These are phyloP conservation scores for Tenebrosternarchus preto DNA, from an alignment of 2,113 vertebrate species.

Conservation along the genomic window DNA sequence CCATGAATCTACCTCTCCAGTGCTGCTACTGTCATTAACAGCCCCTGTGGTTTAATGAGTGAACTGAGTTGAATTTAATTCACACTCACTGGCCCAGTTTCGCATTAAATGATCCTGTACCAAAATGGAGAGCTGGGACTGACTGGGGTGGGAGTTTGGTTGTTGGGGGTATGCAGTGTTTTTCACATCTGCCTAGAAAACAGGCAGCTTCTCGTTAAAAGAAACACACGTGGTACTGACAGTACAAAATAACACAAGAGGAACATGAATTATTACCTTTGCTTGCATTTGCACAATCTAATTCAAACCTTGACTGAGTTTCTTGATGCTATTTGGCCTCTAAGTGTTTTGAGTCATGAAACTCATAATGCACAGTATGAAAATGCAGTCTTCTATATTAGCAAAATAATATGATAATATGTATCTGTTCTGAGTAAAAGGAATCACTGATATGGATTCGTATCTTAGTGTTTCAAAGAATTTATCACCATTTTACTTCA, in stretches of 20 bases:
- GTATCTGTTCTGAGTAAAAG: no score
- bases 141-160: neutral
- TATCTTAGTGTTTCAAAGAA: no score
- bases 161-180: neutral
- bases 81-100: slow-evolving; percentile 41
- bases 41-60: slow-evolving; percentile 43
- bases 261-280: no score
- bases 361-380: no score
- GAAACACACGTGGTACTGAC: neutral
- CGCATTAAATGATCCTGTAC: slow-evolving; percentile 33
- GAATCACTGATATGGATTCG: no score
- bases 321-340: no score
- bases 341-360: no score
- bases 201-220: neutral
- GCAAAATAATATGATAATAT: no score
- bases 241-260: neutral
- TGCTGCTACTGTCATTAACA: slow-evolving; percentile 41
- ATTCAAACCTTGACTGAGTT: no score
- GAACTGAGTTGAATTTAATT: slow-evolving; percentile 41
- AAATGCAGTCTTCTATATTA: no score
- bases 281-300: no score
- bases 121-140: slow-evolving; percentile 31
- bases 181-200: neutral
- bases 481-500: no score
- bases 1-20: slow-evolving; percentile 35